Evolutionary conservation across 2,113 vertebrate genomes (phyloP).

Genomic region (Shinisaurus crocodilurus): DNA sequence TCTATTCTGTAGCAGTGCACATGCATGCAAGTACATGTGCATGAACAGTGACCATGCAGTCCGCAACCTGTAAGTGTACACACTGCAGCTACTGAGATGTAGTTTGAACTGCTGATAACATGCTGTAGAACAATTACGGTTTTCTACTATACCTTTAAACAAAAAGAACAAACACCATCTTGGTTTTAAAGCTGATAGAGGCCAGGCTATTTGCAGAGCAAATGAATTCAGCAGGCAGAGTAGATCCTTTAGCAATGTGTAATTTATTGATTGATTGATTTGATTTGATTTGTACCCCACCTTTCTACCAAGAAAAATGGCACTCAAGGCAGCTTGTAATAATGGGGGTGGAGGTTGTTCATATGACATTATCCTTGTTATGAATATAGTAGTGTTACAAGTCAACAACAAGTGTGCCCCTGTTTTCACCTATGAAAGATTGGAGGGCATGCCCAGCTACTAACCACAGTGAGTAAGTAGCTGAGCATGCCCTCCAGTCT

Average conservation of each 20-base stretch:
- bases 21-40: not conserved
- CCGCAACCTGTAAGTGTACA: not conserved
- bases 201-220: not conserved
- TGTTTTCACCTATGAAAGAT: not conserved
- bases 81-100: not conserved
- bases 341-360: too few species aligned
- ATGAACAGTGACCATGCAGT: not conserved
- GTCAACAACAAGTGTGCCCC: too few species aligned
- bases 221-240: not conserved
- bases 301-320: too few species aligned
- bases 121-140: not conserved
- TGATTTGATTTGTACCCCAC: too few species aligned
- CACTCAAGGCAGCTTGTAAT: too few species aligned
- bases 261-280: too few species aligned
- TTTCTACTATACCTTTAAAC: not conserved
- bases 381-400: too few species aligned
- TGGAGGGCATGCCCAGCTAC: not conserved
- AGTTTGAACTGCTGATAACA: not conserved
- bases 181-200: not conserved
- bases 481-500: too few species aligned
- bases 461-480: not conserved
- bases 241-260: too few species aligned
- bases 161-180: not conserved
- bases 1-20: too few species aligned
- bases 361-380: too few species aligned